Conservation (phyloP, 2,888 invertebrate genomes). For the Dorcus hopei region DNA sequence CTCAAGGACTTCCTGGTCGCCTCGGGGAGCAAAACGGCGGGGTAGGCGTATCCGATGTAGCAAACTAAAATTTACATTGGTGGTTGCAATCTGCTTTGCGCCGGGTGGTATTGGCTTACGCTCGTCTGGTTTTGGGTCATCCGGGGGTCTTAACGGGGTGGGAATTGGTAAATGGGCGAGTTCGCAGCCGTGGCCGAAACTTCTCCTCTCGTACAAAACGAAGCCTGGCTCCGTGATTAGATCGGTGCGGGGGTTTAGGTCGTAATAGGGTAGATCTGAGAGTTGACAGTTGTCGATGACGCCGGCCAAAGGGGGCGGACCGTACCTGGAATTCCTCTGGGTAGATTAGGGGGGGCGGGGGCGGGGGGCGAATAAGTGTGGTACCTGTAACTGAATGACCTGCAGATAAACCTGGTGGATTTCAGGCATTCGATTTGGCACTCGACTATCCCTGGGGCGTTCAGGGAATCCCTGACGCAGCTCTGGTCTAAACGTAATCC, state of each 20-base stretch:
- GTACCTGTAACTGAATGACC: constrained; percentile 75
- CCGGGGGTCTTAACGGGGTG: constrained; percentile 33
- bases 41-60: constrained; percentile 64
- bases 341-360: neutral
- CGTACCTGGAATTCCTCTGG: constrained; percentile 55
- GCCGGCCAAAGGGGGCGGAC: constrained; percentile 62
- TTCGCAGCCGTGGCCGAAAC: constrained; percentile 80
- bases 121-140: constrained; percentile 37
- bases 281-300: constrained; percentile 73
- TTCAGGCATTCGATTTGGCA: constrained; percentile 77
- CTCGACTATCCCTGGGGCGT: constrained; percentile 69
- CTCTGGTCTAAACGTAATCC: constrained; percentile 65
- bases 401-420: constrained; percentile 71
- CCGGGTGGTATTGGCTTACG: constrained; percentile 27
- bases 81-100: neutral
- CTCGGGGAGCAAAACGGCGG: constrained; percentile 65
- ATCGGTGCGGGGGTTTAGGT: constrained; percentile 59
- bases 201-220: constrained; percentile 76
- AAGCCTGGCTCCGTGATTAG: constrained; percentile 62
- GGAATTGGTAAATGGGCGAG: constrained; percentile 55
- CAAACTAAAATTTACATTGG: neutral
- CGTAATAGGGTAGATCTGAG: constrained; percentile 68
- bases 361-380: neutral
- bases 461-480: constrained; percentile 63
- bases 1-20: constrained; percentile 65